Evolutionary conservation across 2,888 invertebrate genomes (phyloP).

Genomic region (Eupithecia subfuscata): DNA sequence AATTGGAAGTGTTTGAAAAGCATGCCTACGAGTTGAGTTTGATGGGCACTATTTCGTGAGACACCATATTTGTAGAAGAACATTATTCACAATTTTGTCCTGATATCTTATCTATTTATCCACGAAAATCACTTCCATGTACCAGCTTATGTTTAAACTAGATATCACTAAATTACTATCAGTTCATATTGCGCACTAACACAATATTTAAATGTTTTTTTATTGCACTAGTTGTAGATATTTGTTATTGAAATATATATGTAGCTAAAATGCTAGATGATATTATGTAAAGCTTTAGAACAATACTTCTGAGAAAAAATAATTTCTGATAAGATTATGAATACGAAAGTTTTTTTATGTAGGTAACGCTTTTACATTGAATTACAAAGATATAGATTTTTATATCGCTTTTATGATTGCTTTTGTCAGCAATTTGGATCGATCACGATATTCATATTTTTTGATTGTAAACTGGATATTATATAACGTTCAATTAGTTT

Average conservation of each 20-base stretch:
- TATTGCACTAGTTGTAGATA: constrained; percentile 5
- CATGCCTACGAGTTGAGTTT: not conserved
- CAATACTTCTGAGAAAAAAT: not conserved
- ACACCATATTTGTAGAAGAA: not conserved
- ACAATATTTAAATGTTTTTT: constrained; percentile 1
- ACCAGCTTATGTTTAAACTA: not conserved
- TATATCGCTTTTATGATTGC: constrained; percentile 38
- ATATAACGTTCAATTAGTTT: constrained; percentile 34
- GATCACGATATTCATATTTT: constrained; percentile 81
- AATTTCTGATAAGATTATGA: not conserved
- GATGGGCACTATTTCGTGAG: not conserved
- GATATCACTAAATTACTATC: not conserved
- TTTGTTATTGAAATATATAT: not conserved
- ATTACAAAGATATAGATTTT: not conserved
- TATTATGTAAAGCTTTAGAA: constrained; percentile 5
- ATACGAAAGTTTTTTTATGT: not conserved
- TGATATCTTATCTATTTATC: not conserved
- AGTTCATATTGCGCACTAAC: constrained; percentile 8
- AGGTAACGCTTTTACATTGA: not conserved
- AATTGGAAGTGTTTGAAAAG: not conserved
- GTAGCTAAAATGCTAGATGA: not conserved
- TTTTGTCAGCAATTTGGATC: constrained; percentile 39
- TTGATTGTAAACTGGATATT: constrained; percentile 53
- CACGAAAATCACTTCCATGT: constrained; percentile 3
- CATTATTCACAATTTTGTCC: constrained; percentile 1